These are phyloP conservation scores for Rhopilema esculentum DNA, from an alignment of 30 jellyfish, hydroid and myxozoan genomes.

Conservation along the genomic window DNA sequence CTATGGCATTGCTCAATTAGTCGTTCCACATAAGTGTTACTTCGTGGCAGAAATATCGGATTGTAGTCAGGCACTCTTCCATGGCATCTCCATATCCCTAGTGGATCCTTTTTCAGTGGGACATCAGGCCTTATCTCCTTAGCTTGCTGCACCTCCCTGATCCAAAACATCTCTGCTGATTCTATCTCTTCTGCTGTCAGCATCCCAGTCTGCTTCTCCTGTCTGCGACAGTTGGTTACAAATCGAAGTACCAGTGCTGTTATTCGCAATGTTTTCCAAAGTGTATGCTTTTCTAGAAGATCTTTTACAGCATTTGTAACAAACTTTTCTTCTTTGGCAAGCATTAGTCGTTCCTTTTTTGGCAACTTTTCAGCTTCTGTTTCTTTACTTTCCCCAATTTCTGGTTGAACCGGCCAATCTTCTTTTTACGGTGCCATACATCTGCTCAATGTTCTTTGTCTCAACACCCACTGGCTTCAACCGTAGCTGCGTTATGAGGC, in stretches of 20 bases:
- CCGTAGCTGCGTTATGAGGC: neutral
- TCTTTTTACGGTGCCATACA: conserved; percentile 58
- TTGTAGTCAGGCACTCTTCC: conserved; percentile 34
- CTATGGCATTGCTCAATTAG: conserved; percentile 9
- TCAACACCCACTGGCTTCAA: conserved; percentile 11
- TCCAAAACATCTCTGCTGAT: neutral
- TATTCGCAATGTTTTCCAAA: conserved; percentile 20
- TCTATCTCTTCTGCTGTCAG: no score
- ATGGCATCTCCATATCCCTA: conserved; percentile 11
- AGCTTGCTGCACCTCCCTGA: conserved; percentile 1
- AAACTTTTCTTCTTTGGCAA: neutral
- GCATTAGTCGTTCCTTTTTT: conserved; percentile 6
- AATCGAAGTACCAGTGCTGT: no score
- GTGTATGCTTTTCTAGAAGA: neutral
- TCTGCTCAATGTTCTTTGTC: conserved; percentile 26
- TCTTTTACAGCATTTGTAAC: no score
- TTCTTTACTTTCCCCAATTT: conserved; percentile 1
- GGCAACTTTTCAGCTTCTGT: conserved; percentile 46
- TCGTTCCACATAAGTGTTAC: neutral
- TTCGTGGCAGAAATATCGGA: conserved; percentile 6
- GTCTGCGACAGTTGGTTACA: conserved; percentile 15
- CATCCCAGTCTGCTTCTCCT: conserved; percentile 22
- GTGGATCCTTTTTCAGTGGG: neutral
- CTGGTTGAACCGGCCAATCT: conserved; percentile 21
- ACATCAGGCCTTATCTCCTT: neutral